Evolutionary conservation across 2,797 vertebrate genomes (phyloP).

Genomic region (Echiichthys vipera): DNA sequence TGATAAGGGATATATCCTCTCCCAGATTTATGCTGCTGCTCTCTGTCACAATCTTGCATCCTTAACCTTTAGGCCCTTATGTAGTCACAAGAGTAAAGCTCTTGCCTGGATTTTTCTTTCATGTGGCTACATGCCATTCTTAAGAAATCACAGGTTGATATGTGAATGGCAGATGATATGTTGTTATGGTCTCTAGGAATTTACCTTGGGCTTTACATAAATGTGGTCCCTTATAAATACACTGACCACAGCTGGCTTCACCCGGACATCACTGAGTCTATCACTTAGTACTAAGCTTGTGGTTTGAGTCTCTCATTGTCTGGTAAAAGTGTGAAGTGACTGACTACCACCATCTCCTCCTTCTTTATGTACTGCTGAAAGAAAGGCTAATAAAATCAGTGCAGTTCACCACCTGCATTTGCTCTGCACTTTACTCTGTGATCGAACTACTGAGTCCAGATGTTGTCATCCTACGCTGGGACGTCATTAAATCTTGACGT

Average conservation of each 20-base stretch:
- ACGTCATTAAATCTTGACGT: slow-evolving; percentile 20
- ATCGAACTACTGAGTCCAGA: slow-evolving; percentile 17
- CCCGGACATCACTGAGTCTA: not conserved
- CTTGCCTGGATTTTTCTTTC: not conserved
- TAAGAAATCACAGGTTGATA: not conserved
- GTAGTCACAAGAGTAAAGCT: not conserved
- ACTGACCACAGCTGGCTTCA: not conserved
- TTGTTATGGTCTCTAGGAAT: not conserved
- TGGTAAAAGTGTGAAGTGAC: not conserved
- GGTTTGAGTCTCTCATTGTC: not conserved
- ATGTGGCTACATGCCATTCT: not conserved
- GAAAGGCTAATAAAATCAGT: slow-evolving; percentile 1
- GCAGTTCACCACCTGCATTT: slow-evolving; percentile 9
- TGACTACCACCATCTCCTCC: not conserved
- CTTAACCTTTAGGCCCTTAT: not conserved
- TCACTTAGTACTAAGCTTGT: not conserved
- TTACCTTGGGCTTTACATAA: not conserved
- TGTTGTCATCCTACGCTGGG: slow-evolving; percentile 26
- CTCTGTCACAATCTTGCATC: not conserved
- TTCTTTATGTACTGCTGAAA: not conserved
- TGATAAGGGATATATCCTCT: too few relatives aligned
- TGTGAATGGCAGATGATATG: not conserved
- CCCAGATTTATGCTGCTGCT: not conserved
- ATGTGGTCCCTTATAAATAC: not conserved
- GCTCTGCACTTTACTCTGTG: slow-evolving; percentile 18